Base-by-base conservation (phyloP, 2,113 vertebrate genomes). In the Gnathonemus echidnorhynchus region DNA sequence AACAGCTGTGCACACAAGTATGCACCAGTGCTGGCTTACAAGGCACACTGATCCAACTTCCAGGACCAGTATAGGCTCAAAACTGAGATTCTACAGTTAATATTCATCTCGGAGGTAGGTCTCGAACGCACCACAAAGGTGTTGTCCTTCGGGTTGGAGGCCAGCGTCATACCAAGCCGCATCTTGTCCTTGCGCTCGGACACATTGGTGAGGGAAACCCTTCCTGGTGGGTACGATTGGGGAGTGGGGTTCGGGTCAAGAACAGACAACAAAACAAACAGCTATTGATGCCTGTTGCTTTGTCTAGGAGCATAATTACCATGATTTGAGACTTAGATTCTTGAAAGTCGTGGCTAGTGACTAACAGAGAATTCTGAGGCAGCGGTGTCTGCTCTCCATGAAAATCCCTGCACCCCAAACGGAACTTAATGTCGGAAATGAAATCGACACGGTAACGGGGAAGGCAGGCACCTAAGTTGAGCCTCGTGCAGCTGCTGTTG, bases 141-240 rank as follows among this genome's bases (percentile, higher is more conserved):
- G 96, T 97, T 98, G 95, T 99, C 98, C 91, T 96, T 95, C 88
- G 98, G 98, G 93, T 99, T 97, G 66, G 96, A 97, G 24, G 97
- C 94, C 70, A 99, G 96, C 56, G 98, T 99, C 95, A 99, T 97
- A 11, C 98, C 98, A 5, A 99, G 96, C 58, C 98, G 96, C 98
- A 99, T 99, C 95, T 98, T 99, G 94, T 99, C 98, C 92, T 99
- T 99, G 86, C 97, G 92, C 94, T 99, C 98, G 0, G 98, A 99
- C 88, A 99, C 98, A 1, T 99, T 99, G 94, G 98, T 98, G 88
- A 99, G 96, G 15, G 98, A 98, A 93, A 99, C 97, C 93, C 97
- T 97, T 95, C 98, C 98, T 99, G 95, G 90, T 80, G 86, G 93
- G 92, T 42, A 91, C 94, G 87, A 94, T 85, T 9, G 21, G 42